Base-by-base conservation (phyloP, 2,888 invertebrate species). In the Standfussiana lucernea region DNA sequence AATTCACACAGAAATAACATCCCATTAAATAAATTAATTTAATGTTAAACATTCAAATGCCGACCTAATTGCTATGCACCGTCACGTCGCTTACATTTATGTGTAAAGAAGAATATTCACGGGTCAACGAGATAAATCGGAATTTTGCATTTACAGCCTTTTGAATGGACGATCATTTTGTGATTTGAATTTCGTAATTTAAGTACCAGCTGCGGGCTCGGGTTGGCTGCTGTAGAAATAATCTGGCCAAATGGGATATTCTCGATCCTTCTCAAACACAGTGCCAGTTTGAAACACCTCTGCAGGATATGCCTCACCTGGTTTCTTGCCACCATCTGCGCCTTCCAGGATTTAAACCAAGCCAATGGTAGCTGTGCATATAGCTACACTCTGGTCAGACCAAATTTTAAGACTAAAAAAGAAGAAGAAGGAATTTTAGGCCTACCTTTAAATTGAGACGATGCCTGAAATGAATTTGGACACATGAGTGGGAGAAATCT, bases 41-140 rank as follows among this genome's bases (percentile, higher is more conserved):
- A n/a, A 80, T 73, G 67, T 72, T 75, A 47, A 64, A 71, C 65
- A 65, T 74, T 79, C 64, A 79, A 78, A 84, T 74, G 74, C 42
- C 62, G 47, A 37, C 67, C 81, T 81, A 69, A 85, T 86, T 87
- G 75, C 37, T 86, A 88, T 86, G 86, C 86, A 56, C 18, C 56
- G 81, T 81, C 88, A 88, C 86, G 86, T 81, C 50, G 35, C 61
- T 21, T 35, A 70, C 74, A 77, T 84, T 79, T 72, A 72, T 77
- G 67, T 72, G 66, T 72, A 69, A 67, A 73, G 77, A 72, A 75
- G 75, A 84, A 72, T 75, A 76, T 84, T 72, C 72, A 66, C 59
- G 65, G 69, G 62, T 50, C 75, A 50, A 74, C 66, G 59, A 79
- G 64, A 82, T 74, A 84, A 65, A 45, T 76, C 32, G 35, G 35